phyloP scores from a whole-genome alignment of 2,888 invertebrate genomes.

The Dasypogon diadema region DNA sequence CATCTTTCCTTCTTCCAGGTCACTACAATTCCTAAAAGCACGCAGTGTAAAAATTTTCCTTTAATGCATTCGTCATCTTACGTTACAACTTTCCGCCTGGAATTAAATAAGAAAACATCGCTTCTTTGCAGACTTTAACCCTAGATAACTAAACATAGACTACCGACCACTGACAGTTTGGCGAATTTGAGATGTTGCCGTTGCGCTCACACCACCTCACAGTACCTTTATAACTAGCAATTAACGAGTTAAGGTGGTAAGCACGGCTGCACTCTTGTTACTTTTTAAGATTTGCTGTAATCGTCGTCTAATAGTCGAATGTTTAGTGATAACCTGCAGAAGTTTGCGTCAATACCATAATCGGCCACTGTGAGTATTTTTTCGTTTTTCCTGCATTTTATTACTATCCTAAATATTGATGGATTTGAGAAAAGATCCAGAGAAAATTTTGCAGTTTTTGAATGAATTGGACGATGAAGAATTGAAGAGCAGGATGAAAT shows the following conservation, averaged over 20 bases:
- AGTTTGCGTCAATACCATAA: neutral
- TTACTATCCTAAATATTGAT: neutral
- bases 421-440: no score
- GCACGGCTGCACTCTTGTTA: neutral
- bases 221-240: neutral
- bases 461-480: no score
- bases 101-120: no score
- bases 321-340: neutral
- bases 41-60: no score
- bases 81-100: no score
- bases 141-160: neutral
- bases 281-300: neutral
- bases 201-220: no score
- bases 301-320: neutral
- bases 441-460: no score
- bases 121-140: no score
- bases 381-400: neutral
- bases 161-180: neutral
- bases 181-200: neutral
- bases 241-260: neutral
- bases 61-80: no score
- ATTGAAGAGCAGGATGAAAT: neutral
- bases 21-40: no score
- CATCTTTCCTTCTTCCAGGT: no score
- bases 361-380: neutral